phyloP scores from a whole-genome alignment of 2,113 vertebrate genomes.

The Phoxinus phoxinus region DNA sequence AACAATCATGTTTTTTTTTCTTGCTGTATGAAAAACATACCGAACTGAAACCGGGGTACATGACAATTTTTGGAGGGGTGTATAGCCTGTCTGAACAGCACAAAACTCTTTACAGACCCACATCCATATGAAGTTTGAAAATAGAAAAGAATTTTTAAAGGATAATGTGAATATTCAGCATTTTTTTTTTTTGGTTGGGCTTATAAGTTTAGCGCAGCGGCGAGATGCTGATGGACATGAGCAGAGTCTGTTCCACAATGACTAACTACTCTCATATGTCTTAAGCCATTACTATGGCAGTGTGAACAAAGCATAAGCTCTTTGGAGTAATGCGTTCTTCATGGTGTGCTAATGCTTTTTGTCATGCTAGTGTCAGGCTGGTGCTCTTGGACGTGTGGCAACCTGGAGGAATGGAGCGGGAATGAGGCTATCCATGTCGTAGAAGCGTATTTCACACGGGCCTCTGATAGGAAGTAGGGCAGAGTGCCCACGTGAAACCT shows the following conservation, averaged over 20 bases:
- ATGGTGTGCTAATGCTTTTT: slow-evolving; percentile 19
- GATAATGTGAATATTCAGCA: no score
- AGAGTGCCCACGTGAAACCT: slow-evolving; percentile 47
- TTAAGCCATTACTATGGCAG: slow-evolving; percentile 16
- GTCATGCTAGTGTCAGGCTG: slow-evolving; percentile 32
- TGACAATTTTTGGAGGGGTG: no score
- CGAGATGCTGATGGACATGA: slow-evolving; percentile 16
- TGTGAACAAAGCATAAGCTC: slow-evolving; percentile 11
- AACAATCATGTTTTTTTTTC: no score
- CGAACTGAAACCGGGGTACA: no score
- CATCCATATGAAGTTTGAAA: no score
- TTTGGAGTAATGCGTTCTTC: slow-evolving; percentile 14
- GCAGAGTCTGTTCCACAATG: slow-evolving; percentile 11
- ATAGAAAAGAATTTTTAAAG: no score
- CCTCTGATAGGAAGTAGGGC: slow-evolving; percentile 41
- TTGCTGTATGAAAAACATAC: no score
- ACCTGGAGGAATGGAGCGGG: slow-evolving; percentile 37
- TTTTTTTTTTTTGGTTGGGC: not conserved
- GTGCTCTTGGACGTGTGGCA: slow-evolving; percentile 16
- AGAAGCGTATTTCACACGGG: slow-evolving; percentile 42
- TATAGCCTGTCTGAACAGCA: no score
- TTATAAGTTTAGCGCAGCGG: not conserved
- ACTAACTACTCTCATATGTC: slow-evolving; percentile 22
- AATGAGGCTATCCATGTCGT: slow-evolving; percentile 16
- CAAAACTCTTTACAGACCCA: no score